Conservation (phyloP, 2,113 vertebrate genomes). For the Oryzias woworae region DNA sequence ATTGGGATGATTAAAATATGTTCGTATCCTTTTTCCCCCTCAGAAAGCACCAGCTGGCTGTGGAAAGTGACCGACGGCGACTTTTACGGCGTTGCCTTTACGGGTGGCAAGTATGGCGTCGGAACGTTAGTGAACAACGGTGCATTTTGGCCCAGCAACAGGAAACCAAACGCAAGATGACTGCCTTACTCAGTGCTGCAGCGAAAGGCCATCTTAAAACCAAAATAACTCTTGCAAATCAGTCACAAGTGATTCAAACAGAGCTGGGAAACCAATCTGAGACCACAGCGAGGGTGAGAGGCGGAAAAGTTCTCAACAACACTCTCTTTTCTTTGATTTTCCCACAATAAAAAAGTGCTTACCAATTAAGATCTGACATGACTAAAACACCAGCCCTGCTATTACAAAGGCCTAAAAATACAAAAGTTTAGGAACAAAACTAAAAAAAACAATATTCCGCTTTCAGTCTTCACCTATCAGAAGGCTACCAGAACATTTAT, state of each 20-base stretch:
- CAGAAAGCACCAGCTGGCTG: constrained; percentile 83
- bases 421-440: not conserved
- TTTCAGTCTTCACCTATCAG: not conserved
- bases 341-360: constrained; percentile 7
- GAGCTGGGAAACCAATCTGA: constrained; percentile 31
- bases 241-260: constrained; percentile 10
- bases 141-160: constrained; percentile 79
- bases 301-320: constrained; percentile 1
- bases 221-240: constrained; percentile 1
- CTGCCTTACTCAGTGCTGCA: constrained; percentile 79
- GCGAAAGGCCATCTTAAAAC: constrained; percentile 66
- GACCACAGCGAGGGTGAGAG: constrained; percentile 51
- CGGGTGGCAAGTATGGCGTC: constrained; percentile 85
- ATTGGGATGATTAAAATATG: constrained; percentile 2
- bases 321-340: not conserved
- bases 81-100: constrained; percentile 78
- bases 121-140: constrained; percentile 66
- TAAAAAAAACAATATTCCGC: not conserved
- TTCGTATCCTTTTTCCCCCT: constrained; percentile 10
- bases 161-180: constrained; percentile 86
- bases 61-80: constrained; percentile 77
- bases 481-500: constrained; percentile 14
- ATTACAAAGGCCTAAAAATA: not conserved
- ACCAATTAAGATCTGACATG: constrained; percentile 1
- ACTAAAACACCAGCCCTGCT: constrained; percentile 29